Evolutionary conservation across 2,113 vertebrate species (phyloP), one percentile per base, ranked within the genome.

Genomic region (Empidonax alnorum): DNA sequence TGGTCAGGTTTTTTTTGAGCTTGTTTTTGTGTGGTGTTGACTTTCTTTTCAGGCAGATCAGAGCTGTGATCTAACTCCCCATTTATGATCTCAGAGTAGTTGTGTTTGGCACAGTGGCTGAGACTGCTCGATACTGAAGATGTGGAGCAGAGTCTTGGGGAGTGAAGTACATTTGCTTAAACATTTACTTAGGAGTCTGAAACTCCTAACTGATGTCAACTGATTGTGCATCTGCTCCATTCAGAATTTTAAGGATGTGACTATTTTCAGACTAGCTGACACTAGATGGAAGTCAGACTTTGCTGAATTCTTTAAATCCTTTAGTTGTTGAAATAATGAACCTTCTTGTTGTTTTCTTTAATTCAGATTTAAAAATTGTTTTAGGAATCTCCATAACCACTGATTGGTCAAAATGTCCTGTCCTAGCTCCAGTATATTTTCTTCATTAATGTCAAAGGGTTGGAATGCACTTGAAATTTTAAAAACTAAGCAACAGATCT

Each of bases 211-310:
- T 86, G 68, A 39, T 81, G 55, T 84, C 75, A 90, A 66, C 68
- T 55, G 63, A 71, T 67, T 22, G 47, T 63, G 68, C 30, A 67
- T 93, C 50, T 93, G 30, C 59, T 86, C 50, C 47, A 31, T 81
- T 94, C 72, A 84, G 8, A 94, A 59, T 84, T 89, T 84, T 59
- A 81, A 90, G 76, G 56, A 59, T 5, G 3, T 63, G 39, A 66
- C 50, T 90, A 7, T 81, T 93, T 90, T 71, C 46, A 80, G 90
- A 33, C 35, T 77, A 80, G 63, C 79, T 87, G 85, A 88, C 58
- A 33, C 90, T 93, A 95, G 90, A 68, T 84, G 84, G 89, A 94
- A 95, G 59, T 66, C 84, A 87, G 73, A 84, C 65, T 79, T 86
- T 52, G 31, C 62, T 81, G 66, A 93, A 84, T 79, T 84, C 68